Conservation (phyloP, 1,140 invertebrate species). For the Eurosta solidaginis region DNA sequence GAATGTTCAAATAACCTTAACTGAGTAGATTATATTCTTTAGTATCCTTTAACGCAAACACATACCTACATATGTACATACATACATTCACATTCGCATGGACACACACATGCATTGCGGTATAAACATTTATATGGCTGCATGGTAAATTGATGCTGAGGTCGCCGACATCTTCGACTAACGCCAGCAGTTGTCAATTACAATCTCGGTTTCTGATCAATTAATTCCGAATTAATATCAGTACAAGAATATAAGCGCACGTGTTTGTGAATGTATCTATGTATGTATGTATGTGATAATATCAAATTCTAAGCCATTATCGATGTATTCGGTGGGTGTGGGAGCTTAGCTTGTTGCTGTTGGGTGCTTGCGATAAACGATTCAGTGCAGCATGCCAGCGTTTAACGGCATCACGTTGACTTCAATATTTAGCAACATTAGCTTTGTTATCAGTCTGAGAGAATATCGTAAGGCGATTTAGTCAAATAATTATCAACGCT, state of each 20-base stretch:
- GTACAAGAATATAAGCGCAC: background rate
- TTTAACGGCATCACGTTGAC: conserved; percentile 28
- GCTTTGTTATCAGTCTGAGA: conserved; percentile 2
- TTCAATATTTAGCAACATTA: conserved; percentile 10
- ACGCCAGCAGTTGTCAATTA: conserved; percentile 7
- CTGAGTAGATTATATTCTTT: conserved; percentile 12
- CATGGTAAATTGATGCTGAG: background rate
- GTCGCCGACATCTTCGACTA: background rate
- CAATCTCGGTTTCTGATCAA: conserved; percentile 28
- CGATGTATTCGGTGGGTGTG: background rate
- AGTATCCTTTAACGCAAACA: too few relatives aligned
- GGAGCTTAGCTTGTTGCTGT: conserved; percentile 19
- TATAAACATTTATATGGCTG: background rate
- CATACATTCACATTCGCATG: background rate
- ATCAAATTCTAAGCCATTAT: background rate
- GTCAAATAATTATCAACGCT: conserved; percentile 10
- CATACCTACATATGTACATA: too few relatives aligned
- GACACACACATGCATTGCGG: background rate
- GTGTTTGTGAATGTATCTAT: background rate
- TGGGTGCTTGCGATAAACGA: conserved; percentile 11
- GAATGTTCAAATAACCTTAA: background rate
- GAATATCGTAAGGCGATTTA: conserved; percentile 19
- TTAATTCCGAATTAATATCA: conserved; percentile 16
- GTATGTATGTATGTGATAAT: background rate
- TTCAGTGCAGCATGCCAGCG: background rate